A percentile compares a stretch with the other conserved stretches of the same genome.
These are phyloP conservation scores for Propithecus deckenii DNA, from an alignment of 2,797 vertebrate genomes.

Conservation along the genomic window DNA sequence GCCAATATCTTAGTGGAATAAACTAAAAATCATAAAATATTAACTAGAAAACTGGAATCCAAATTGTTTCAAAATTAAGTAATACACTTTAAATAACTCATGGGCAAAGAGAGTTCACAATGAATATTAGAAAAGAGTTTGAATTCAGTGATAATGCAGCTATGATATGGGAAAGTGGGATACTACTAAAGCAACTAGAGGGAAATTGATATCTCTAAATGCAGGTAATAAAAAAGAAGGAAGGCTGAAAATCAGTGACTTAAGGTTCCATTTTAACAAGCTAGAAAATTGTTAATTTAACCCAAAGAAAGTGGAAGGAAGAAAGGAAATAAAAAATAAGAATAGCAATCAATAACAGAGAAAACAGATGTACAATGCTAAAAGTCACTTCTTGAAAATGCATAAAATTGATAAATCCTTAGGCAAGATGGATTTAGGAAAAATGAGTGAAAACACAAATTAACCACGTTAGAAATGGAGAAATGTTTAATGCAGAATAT, in stretches of 20 bases:
- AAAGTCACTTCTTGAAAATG: constrained; percentile 35
- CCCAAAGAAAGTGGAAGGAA: neutral
- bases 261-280: neutral
- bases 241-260: neutral
- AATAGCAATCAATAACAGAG: neutral
- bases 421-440: neutral
- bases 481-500: neutral
- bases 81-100: neutral
- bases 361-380: neutral
- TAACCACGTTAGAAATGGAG: neutral
- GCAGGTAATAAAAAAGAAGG: neutral
- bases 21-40: constrained; percentile 13
- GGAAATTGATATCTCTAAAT: neutral
- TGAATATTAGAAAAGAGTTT: constrained; percentile 26
- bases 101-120: neutral
- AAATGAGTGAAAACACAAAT: constrained; percentile 31
- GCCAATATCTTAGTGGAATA: neutral
- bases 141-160: neutral
- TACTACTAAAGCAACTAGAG: neutral
- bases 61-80: constrained; percentile 18
- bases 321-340: constrained; percentile 39
- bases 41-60: constrained; percentile 3
- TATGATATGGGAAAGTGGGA: neutral
- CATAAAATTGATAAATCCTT: neutral
- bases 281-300: constrained; percentile 3